Evolutionary conservation across 2,797 vertebrate species (phyloP), one percentile per base, ranked within the genome.

Genomic region (Delichon dasypus): DNA sequence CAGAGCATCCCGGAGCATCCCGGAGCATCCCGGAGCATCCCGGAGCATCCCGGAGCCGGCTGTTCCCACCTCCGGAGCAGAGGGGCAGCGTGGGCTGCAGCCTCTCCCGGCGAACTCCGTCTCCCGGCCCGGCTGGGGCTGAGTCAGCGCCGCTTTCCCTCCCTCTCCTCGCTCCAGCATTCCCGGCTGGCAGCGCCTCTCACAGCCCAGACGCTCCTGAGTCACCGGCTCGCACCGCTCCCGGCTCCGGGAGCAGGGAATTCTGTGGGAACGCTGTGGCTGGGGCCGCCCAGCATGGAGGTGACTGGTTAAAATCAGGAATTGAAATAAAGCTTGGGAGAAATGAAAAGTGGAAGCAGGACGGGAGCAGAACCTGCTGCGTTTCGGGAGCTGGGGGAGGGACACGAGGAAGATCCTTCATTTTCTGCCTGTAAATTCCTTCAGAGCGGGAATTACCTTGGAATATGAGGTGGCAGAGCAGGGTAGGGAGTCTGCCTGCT

Each of bases 211-310:
- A 54, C 75, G 5, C 36, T 58, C 18, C 60, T 71, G 40, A 81
- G 64, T 62, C 87, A 81, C 54, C 0, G 8, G 48, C 36, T 89
- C 22, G 9, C 77, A 11, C 0, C 0, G 36, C 61, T 86, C 48
- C 25, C 48, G 11, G 65, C 21, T 19, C 15, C 1, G 1, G 20
- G 0, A 34, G 4, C 0, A 0, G 32, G 6, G 2, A 77, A 30
- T 16, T 51, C 32, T 16, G 47, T 0, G 3, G 58, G 62, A 25
- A 26, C n/a, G 8, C 18, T 3, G 53, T 0, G 5, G 64, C 55
- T 16, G 21, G 38, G 18, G 16, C 10, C 2, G 53, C 13, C 45
- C 20, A 0, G 45, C 5, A 2, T 3, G 18, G 54, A 48, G 13
- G n/a, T 3, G 23, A 17, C 2, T 2, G 48, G 36, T 20, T 29